Conservation (phyloP, 2,888 invertebrate genomes). For the Scaptomyza reducta region DNA sequence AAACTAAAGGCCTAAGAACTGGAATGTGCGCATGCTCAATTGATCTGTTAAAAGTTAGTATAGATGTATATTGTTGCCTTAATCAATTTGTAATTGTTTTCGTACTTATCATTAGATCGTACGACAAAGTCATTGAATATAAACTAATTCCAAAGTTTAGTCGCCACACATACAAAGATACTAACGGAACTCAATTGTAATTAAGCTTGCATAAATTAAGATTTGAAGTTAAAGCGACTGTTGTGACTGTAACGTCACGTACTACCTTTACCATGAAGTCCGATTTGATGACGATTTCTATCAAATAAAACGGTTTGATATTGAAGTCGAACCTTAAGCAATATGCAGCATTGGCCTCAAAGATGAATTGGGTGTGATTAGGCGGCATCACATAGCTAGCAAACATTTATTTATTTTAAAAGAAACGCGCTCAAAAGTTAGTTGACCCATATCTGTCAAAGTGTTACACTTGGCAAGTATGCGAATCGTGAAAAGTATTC, state of each 20-base stretch:
- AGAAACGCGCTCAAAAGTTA: neutral
- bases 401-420: neutral
- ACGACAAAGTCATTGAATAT: conserved; percentile 57
- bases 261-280: conserved; percentile 67
- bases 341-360: conserved; percentile 50
- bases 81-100: conserved; percentile 45
- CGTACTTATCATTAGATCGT: conserved; percentile 37
- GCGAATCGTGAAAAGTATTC: conserved; percentile 9
- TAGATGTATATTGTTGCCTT: conserved; percentile 9
- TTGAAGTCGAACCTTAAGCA: conserved; percentile 60
- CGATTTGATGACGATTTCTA: conserved; percentile 51
- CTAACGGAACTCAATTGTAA: conserved; percentile 60
- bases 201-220: conserved; percentile 71
- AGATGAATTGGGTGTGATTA: conserved; percentile 55
- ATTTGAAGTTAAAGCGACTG: conserved; percentile 40
- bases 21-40: conserved; percentile 5
- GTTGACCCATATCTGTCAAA: conserved; percentile 7
- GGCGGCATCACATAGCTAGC: conserved; percentile 12
- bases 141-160: conserved; percentile 60
- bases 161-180: conserved; percentile 4
- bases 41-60: conserved; percentile 17
- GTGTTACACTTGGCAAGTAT: neutral
- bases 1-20: neutral
- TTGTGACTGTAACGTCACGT: conserved; percentile 48
- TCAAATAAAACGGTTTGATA: conserved; percentile 45